Conservation (phyloP, 1,140 invertebrate genomes). For the Lethrus apterus region DNA sequence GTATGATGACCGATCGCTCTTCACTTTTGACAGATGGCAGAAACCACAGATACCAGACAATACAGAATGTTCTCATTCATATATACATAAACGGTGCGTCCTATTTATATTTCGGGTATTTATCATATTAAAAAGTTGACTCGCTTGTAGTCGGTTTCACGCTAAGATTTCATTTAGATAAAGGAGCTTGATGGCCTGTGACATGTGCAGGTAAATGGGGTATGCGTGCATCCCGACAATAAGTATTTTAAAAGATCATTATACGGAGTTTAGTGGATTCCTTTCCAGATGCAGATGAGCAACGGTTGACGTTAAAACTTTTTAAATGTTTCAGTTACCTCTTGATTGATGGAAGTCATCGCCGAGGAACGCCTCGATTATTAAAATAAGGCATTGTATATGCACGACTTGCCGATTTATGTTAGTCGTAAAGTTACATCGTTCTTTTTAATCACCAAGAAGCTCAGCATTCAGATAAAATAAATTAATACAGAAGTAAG, state of each 20-base stretch:
- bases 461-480: too few relatives aligned
- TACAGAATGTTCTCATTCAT: constrained; percentile 24
- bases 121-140: constrained; percentile 33
- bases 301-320: too few relatives aligned
- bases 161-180: constrained; percentile 37
- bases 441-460: too few relatives aligned
- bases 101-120: constrained; percentile 31
- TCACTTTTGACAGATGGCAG: constrained; percentile 38
- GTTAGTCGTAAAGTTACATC: too few relatives aligned
- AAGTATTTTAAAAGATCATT: constrained; percentile 24
- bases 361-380: too few relatives aligned
- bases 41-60: constrained; percentile 31
- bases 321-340: too few relatives aligned
- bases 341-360: too few relatives aligned
- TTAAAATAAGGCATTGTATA: too few relatives aligned
- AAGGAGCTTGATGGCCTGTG: constrained; percentile 28
- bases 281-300: constrained; percentile 5
- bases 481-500: too few relatives aligned
- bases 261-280: constrained; percentile 6
- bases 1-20: constrained; percentile 29
- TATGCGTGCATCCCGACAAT: constrained; percentile 28
- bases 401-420: too few relatives aligned
- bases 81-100: constrained; percentile 20
- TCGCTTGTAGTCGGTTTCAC: constrained; percentile 19
- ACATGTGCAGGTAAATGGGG: constrained; percentile 28